Percentiles rank a stretch among this genome's conserved stretches.
Conservation (phyloP, 2,113 vertebrate genomes). For the Arenaria interpres region DNA sequence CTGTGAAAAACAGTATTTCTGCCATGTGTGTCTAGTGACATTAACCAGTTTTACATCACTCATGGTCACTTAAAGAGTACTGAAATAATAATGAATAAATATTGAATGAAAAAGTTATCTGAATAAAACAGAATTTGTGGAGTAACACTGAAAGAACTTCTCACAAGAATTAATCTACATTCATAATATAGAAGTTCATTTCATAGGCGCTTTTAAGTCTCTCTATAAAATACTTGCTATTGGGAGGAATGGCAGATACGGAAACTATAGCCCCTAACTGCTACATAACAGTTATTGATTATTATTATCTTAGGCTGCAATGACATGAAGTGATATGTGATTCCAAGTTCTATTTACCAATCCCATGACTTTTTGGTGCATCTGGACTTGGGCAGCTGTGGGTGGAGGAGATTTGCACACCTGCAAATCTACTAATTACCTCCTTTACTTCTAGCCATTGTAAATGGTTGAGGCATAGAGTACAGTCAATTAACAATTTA, state of each 20-base stretch:
- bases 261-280: not conserved
- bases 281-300: fast-evolving
- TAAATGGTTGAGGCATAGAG: not conserved
- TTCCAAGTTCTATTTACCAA: not conserved
- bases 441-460: not conserved
- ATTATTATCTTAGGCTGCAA: not conserved
- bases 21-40: not conserved
- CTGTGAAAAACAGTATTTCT: not conserved
- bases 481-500: not conserved
- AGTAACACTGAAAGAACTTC: not conserved
- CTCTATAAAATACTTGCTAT: not conserved
- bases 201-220: not conserved
- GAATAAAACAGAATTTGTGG: not conserved
- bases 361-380: not conserved
- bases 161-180: not conserved
- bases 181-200: not conserved
- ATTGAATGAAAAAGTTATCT: not conserved
- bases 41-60: not conserved
- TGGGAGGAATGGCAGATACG: not conserved
- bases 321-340: not conserved
- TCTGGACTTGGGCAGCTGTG: not conserved
- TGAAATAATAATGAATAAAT: not conserved
- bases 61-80: not conserved
- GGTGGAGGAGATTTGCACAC: not conserved
- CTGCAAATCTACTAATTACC: not conserved